phyloP scores from a whole-genome alignment of 2,888 invertebrate genomes.

The Zygothrica quintamaculata region DNA sequence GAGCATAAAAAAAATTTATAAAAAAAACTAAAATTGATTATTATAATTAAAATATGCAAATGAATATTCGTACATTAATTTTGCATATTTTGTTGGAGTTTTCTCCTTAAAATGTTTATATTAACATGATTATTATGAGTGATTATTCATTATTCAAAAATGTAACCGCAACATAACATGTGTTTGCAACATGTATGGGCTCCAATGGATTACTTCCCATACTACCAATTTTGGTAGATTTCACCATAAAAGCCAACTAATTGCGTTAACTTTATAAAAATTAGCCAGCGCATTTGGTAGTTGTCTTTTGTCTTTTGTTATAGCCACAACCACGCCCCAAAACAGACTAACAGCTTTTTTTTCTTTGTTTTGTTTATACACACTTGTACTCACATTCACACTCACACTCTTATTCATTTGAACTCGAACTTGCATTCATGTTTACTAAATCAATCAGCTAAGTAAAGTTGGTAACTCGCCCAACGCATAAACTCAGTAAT shows the following conservation, averaged over 20 bases:
- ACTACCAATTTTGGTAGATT: slow-evolving; percentile 38
- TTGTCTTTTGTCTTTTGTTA: slow-evolving; percentile 24
- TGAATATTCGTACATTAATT: background rate
- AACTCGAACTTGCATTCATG: too few relatives aligned
- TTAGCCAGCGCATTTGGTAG: slow-evolving; percentile 23
- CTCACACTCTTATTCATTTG: slow-evolving; percentile 2
- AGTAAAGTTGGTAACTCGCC: slow-evolving; percentile 28
- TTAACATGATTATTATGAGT: slow-evolving; percentile 13
- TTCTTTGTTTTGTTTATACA: slow-evolving; percentile 1
- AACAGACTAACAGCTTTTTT: slow-evolving; percentile 1
- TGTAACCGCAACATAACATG: slow-evolving; percentile 4
- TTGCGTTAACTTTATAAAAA: slow-evolving; percentile 54
- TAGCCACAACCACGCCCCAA: slow-evolving; percentile 35
- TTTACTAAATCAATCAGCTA: slow-evolving; percentile 35
- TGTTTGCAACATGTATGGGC: background rate
- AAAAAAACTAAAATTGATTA: background rate
- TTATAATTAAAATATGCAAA: slow-evolving; percentile 1
- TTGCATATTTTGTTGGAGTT: background rate
- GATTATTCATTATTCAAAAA: slow-evolving; percentile 17
- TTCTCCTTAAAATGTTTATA: slow-evolving; percentile 1
- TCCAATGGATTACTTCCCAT: slow-evolving; percentile 32
- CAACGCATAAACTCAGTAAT: slow-evolving; percentile 38
- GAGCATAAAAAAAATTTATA: background rate
- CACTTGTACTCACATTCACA: slow-evolving; percentile 4
- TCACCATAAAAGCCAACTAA: slow-evolving; percentile 42